Base-by-base conservation (phyloP, 2,797 vertebrate species). In the Huso huso region DNA sequence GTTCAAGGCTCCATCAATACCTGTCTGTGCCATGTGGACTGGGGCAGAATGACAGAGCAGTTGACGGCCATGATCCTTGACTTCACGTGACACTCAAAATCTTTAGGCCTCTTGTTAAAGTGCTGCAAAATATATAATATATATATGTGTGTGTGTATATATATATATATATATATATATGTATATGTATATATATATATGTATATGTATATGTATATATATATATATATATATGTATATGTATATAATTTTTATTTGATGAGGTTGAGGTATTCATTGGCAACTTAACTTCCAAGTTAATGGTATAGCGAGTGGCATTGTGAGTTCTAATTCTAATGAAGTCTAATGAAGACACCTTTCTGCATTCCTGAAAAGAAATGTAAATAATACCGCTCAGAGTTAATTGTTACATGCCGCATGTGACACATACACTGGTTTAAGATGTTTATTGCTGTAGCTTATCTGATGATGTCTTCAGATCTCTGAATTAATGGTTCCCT, bases 1-100 rank as follows among this genome's bases (percentile, higher is more conserved):
- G 70, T 75, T 69, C 68, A 72, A 69, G 55, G 48, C 49, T 77
- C 75, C 74, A 69, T 65, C 75, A 79, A 74, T 70, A 77, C 48
- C 63, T 51, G 59, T 69, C 72, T 72, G 15, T 51, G 67, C 70
- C 69, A 77, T 68, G 62, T 69, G 77, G 76, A 74, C 53, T 4
- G 6, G 51, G 61, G 49, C 68, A 15, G 55, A 50, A 66, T 50
- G 62, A 49, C n/a, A 48, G 6, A 67, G 23, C 48, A 65, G 61
- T 53, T 78, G 73, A 70, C 70, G 18, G 23, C 70, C 63, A 0
- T 72, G 65, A 59, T 70, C 68, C 77, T 74, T 79, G 74, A 64
- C 77, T 76, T 71, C 61, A 5, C 63, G 4, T 71, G 65, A 48
- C 64, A 66, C 52, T 76, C 1, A 61, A 69, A 72, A 70, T 71